Percentiles rank a stretch among this genome's conserved stretches.
Conservation (phyloP, 35 echinoderm and acorn worm genomes). For the Heliocidaris erythrogramma region DNA sequence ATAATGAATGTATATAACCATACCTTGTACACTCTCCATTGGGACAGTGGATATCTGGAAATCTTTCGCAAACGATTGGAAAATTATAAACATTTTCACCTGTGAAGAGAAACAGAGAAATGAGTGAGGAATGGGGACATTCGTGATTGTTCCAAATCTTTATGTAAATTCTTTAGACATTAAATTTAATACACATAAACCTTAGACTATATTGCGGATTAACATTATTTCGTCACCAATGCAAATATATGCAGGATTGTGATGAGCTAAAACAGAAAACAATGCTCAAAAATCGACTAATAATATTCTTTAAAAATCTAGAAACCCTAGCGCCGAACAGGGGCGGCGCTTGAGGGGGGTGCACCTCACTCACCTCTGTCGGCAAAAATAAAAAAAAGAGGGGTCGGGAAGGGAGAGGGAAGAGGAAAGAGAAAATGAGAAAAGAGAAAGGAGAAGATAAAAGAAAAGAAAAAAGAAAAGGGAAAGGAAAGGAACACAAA, state of each 20-base stretch:
- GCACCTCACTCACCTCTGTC: too few species aligned
- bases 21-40: slow-evolving; percentile 35
- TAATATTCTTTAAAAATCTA: too few species aligned
- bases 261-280: too few species aligned
- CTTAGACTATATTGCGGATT: not conserved
- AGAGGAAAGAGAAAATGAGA: not conserved
- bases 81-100: slow-evolving; percentile 28
- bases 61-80: slow-evolving; percentile 39
- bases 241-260: too few species aligned
- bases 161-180: not conserved
- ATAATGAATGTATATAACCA: not conserved
- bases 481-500: not conserved
- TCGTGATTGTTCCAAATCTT: not conserved
- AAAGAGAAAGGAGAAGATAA: not conserved
- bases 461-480: not conserved
- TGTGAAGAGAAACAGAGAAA: not conserved
- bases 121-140: not conserved
- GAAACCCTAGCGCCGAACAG: too few species aligned
- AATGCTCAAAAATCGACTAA: too few species aligned
- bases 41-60: slow-evolving; percentile 37
- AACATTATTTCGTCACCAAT: too few species aligned
- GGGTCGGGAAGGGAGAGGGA: too few species aligned
- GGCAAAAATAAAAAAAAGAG: too few species aligned
- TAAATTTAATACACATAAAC: not conserved
- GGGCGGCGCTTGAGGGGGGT: too few species aligned